Base-by-base conservation (phyloP, 2,888 invertebrate genomes). In the Dilophus febrilis region DNA sequence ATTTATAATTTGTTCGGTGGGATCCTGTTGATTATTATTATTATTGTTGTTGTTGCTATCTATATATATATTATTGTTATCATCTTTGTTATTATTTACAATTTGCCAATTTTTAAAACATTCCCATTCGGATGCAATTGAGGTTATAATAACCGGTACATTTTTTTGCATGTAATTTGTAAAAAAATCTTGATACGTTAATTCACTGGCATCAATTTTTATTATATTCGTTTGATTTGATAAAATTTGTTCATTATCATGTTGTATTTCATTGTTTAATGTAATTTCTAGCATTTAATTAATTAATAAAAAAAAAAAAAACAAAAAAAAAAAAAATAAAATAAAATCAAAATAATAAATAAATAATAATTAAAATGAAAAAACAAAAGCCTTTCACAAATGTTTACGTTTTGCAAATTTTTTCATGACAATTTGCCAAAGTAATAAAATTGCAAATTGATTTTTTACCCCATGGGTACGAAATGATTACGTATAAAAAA, bases 91-190 rank as follows among this genome's bases (percentile, higher is more conserved):
- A 13, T 18, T 35, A 6, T 14, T 34, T 19, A 6, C 7, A 4
- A 14, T 43, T 12, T 70, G 51, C 86, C 86, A 87, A 30, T 68
- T 57, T 38, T 60, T 61, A 11, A 65, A 62, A 49, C 78, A 72
- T 45, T 71, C 59, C 86, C 86, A 87, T 16, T 66, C 52, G 22
- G 58, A 55, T 8, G 74, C 69, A 16, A 78, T 61, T 46, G 71
- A 68, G 49, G 67, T 67, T 42, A 87, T 67, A 37, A 86, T 54
- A 48, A 85, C 82, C 2, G 85, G 83, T 47, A 60, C 56, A 53
- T 80, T 80, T 45, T 50, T 47, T 14, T 62, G 44, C 53, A 75
- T 59, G 49, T 57, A 70, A 29, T 62, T 62, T 53, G 67, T 56
- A 50, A 73, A 77, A 57, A 81, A 81, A 27, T 68, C 59, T 45